Evolutionary conservation across 2,888 invertebrate species (phyloP), one percentile per base, ranked within the genome.

Genomic region (Clostera curtula): DNA sequence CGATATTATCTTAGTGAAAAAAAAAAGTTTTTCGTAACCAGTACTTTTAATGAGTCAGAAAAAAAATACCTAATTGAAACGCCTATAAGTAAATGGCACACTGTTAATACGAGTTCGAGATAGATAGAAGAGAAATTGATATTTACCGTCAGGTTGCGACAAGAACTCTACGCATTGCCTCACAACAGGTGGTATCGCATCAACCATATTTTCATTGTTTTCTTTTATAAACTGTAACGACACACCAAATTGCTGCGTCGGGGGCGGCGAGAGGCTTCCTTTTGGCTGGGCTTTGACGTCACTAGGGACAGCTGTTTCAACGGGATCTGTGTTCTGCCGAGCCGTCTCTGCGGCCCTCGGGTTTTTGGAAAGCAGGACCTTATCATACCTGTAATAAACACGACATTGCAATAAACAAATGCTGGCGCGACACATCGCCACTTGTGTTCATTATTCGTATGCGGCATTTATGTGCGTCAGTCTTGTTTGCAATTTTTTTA

Each of bases 171-270:
- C 90, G 62, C 97, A 96, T 50, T 94, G 92, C 47, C 90, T 88
- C 14, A 99, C 93, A 28, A 98, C 92, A 0, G 96, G 96, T 24
- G 99, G 98, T 59, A 99, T 95, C 4, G 91, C 89, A 49, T 89
- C 89, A 11, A 92, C 90, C 61, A 88, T 84, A 31, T 84, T 76
- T 7, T 88, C 73, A 65, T 97, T 94, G 67, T 96, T 90, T 36
- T 93, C 90, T 62, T 94, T 94, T 36, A 99, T 97, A 68, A 93
- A 96, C 59, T 92, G 90, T 30, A 99, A 85, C 2, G 96, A 90
- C 1, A 98, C 98, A 12, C 98, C 97, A 76, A 99, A 99, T 77
- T 99, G 98, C 64, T 96, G 95, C 4, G 95, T 95, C 18, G 87
- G 85, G 22, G 70, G 75, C 17, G 84, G 71, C 1, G 62, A 60